Base-by-base conservation (phyloP, 92 coral and sea anemone genomes). In the Chrysogorgia sp. region DNA sequence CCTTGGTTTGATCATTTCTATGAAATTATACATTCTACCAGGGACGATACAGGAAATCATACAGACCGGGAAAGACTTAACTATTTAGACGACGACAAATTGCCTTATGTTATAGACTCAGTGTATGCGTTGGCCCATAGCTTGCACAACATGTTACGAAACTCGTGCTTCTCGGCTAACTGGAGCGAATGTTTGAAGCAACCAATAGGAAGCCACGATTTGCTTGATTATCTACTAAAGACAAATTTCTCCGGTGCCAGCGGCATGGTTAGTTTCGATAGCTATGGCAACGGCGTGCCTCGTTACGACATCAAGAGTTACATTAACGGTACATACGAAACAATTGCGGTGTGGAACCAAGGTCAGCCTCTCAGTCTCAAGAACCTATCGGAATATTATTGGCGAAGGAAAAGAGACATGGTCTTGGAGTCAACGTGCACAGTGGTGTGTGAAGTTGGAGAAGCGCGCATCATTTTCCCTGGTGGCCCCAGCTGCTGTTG, bases 1-100 rank as follows among this genome's bases (percentile, higher is more conserved):
- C 96, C 96, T 14, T 93, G 97, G 97, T 93, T 93, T 48, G 67
- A 59, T 37, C 85, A 77, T n/a, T 90, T 86, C 65, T 93, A 96
- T 96, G 88, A 90, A 69, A 65, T 68, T 2, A 8, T 37, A 33
- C 26, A 31, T 19, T 21, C 25, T 3, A 2, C 62, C 2, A 3
- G 24, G 63, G 45, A 15, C 45, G 50, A 63, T 47, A 50, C 50
- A 32, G 78, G 64, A 1, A 71, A 22, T 45, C 63, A 71, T 20
- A 10, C 63, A 63, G n/a, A 28, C 28, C 6, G 24, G 7, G 17
- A 28, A 2, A 28, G 40, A 13, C 12, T 22, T n/a, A 52, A 15
- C 8, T 10, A 40, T 19, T 2, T 9, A 22, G 17, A 15, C 2
- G 74, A 68, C 40, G 80, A 82, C 65, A 85, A 86, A 63, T 74